Evolutionary conservation across 2,797 vertebrate species (phyloP), one percentile per base, ranked within the genome.

Genomic region (Rhinogobio ventralis): DNA sequence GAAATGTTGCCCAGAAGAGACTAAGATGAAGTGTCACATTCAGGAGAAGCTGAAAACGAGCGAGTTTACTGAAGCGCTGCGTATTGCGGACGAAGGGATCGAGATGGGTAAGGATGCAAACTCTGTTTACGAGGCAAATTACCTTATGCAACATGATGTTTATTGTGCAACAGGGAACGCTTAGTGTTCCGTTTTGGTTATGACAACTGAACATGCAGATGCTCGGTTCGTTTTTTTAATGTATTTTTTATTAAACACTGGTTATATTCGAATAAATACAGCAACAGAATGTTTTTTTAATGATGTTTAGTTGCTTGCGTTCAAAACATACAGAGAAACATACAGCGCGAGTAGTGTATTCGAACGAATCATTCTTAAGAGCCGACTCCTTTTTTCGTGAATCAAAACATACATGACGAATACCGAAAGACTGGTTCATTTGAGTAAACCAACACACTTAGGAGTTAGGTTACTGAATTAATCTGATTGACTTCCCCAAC

Each of bases 1-100:
- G 36, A 97, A 96, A 87, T 96, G 96, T 88, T 92, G 90, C 88
- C 94, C 93, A 0, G 89, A 92, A 4, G 92, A 94, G 81, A 85
- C 91, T 0, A 92, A 90, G 67, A 86, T 92, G 53, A 95, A 88
- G 87, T 88, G 91, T 87, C 92, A 93, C 15, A 89, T 95, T 19
- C 93, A 90, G 72, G 94, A 95, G 75, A 94, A 93, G 89, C 91
- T 96, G 20, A 91, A 89, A 88, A 85, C 85, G 53, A 39, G 85
- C 28, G 92, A 96, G n/a, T 96, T 95, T 90, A 20, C 89, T 0
- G 94, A 94, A 30, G 96, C 96, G 11, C 92, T 96, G 71, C 92
- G 92, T 90, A 86, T 95, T 78, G 92, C 93, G 0, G 92, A 94
- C 55, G 95, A 94, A 76, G 95, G 93, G 57, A 84, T 96, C n/a